Conservation (phyloP, 2,888 invertebrate species). For the Synergus umbraculus region DNA sequence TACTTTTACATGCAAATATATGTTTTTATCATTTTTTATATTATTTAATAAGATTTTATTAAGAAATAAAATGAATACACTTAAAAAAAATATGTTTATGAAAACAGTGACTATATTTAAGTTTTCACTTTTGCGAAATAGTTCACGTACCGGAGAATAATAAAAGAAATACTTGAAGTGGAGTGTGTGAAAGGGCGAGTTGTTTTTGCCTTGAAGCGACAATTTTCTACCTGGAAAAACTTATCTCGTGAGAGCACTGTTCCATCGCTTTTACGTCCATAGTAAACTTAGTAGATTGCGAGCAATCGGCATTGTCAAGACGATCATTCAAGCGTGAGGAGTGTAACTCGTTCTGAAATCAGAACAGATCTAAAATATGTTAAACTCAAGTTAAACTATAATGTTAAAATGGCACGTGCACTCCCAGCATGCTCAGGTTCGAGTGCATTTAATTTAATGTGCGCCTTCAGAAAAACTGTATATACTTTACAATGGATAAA, state of each 20-base stretch:
- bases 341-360: neutral
- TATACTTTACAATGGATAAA: slow-evolving; percentile 3
- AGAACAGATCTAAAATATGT: neutral
- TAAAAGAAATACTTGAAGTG: neutral
- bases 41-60: too few species aligned
- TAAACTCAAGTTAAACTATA: neutral
- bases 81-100: neutral
- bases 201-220: slow-evolving; percentile 21
- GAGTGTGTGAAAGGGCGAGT: slow-evolving; percentile 21
- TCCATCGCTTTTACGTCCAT: slow-evolving; percentile 11
- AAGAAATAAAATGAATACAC: too few species aligned
- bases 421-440: neutral
- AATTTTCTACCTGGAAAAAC: slow-evolving; percentile 30
- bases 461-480: neutral
- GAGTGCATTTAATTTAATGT: slow-evolving; percentile 5
- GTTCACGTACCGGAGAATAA: neutral
- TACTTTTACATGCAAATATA: too few species aligned
- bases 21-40: too few species aligned
- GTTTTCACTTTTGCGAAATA: neutral
- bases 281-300: neutral
- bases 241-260: slow-evolving; percentile 37
- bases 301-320: slow-evolving; percentile 28
- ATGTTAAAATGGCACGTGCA: neutral
- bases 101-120: neutral
- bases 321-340: slow-evolving; percentile 5